phyloP scores from a whole-genome alignment of 2,797 vertebrate genomes.

The Halcyon chelicuti region DNA sequence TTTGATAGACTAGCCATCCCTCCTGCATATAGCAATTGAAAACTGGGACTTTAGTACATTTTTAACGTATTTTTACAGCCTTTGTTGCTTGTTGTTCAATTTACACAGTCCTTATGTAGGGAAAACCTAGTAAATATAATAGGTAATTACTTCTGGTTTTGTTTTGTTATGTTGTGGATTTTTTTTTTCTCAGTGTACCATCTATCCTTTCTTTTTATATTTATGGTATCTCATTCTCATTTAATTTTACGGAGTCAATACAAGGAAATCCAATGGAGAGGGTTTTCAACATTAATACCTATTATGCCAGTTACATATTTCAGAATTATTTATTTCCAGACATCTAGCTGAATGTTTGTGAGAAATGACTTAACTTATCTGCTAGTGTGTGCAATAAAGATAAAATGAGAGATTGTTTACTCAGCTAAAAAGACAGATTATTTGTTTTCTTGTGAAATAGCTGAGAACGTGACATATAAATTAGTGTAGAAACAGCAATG shows the following conservation, averaged over 20 bases:
- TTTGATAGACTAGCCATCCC: neutral
- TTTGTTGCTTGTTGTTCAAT: neutral
- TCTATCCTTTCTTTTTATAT: neutral
- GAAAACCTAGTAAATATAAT: neutral
- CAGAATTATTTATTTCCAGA: constrained; percentile 43
- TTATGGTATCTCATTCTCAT: constrained; percentile 36
- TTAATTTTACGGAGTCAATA: constrained; percentile 47
- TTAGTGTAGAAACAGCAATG: neutral
- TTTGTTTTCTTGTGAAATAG: constrained; percentile 49
- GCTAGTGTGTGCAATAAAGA: constrained; percentile 36
- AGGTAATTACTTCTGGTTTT: neutral
- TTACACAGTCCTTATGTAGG: neutral
- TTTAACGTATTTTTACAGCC: neutral
- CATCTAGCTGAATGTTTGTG: neutral
- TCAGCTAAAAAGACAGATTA: neutral
- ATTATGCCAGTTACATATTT: constrained; percentile 36
- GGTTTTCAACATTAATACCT: constrained; percentile 45
- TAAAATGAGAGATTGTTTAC: constrained; percentile 50
- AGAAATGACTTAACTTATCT: constrained; percentile 48
- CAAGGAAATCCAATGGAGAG: constrained; percentile 14
- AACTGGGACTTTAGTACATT: neutral
- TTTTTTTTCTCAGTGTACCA: neutral
- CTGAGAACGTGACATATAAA: constrained; percentile 15
- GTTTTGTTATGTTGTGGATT: neutral
- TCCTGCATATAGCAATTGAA: neutral